A percentile compares a stretch with the other conserved stretches of the same genome.
Conservation (phyloP, 2,888 invertebrate species). For the Stenichneumon culpator region DNA sequence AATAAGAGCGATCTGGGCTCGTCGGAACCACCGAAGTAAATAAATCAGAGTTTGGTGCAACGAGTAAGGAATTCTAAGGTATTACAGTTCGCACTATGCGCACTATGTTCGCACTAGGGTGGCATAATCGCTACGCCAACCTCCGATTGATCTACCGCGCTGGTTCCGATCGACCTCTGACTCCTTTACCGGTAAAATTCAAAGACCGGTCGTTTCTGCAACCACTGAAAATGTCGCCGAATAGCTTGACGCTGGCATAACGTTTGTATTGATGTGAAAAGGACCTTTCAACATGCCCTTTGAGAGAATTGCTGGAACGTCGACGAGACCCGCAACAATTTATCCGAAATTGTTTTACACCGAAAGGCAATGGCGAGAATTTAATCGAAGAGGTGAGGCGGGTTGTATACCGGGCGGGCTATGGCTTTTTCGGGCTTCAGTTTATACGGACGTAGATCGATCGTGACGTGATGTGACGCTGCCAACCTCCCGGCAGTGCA, state of each 20-base stretch:
- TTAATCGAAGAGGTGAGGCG: conserved; percentile 57
- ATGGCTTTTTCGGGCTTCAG: conserved; percentile 64
- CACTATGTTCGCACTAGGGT: background rate
- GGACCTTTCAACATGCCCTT: background rate
- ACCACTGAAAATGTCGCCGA: background rate
- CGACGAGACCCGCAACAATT: conserved; percentile 48
- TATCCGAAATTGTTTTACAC: conserved; percentile 62
- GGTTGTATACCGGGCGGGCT: conserved; percentile 27
- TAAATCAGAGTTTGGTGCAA: background rate
- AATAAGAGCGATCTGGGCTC: background rate
- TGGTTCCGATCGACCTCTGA: background rate
- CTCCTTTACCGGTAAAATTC: background rate
- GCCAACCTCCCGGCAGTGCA: conserved; percentile 44
- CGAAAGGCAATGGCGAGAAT: conserved; percentile 49
- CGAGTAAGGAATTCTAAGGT: background rate
- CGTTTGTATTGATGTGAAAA: background rate
- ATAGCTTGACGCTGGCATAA: background rate
- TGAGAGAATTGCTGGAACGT: conserved; percentile 31
- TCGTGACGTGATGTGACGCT: conserved; percentile 69
- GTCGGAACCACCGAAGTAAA: background rate
- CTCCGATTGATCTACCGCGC: background rate
- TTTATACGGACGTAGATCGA: conserved; percentile 70
- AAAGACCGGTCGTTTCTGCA: background rate
- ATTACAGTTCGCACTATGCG: background rate
- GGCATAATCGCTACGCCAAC: background rate